Evolutionary conservation across 2,797 vertebrate species (phyloP).

Genomic region (Mastacembelus armatus): DNA sequence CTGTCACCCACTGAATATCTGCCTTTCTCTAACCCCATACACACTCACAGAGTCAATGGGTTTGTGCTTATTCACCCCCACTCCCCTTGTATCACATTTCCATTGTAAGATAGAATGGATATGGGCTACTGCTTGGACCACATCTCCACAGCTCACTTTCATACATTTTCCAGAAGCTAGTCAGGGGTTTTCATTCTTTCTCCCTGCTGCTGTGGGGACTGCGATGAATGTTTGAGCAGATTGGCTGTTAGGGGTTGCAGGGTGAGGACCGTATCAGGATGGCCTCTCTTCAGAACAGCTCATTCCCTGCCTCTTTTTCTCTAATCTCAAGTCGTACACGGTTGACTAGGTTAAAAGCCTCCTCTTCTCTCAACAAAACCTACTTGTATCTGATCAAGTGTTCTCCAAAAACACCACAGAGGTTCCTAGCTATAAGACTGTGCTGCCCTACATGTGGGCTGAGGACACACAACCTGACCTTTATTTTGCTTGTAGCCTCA

Average conservation of each 20-base stretch:
- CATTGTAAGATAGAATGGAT: conserved; percentile 72
- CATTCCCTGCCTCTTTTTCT: conserved; percentile 46
- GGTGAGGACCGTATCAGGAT: conserved; percentile 24
- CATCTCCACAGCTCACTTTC: conserved; percentile 67
- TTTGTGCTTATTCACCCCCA: conserved; percentile 33
- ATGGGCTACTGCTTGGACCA: conserved; percentile 64
- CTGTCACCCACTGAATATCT: background rate
- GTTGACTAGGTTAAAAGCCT: conserved; percentile 62
- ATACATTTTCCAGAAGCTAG: conserved; percentile 65
- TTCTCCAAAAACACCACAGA: conserved; percentile 43
- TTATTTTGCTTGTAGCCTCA: background rate
- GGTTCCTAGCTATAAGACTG: conserved; percentile 10
- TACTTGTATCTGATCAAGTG: conserved; percentile 55
- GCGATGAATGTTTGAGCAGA: conserved; percentile 46
- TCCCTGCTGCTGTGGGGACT: conserved; percentile 18
- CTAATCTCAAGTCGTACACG: conserved; percentile 58
- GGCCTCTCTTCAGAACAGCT: conserved; percentile 42
- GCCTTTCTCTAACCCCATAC: conserved; percentile 19
- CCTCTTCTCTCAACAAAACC: conserved; percentile 38
- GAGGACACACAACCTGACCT: conserved; percentile 7
- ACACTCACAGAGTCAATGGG: conserved; percentile 43
- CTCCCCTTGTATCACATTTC: conserved; percentile 56
- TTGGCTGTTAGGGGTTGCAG: conserved; percentile 40
- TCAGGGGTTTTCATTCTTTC: conserved; percentile 37
- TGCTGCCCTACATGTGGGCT: background rate